Base-by-base conservation (phyloP, 2,797 vertebrate species). In the Semotilus atromaculatus region DNA sequence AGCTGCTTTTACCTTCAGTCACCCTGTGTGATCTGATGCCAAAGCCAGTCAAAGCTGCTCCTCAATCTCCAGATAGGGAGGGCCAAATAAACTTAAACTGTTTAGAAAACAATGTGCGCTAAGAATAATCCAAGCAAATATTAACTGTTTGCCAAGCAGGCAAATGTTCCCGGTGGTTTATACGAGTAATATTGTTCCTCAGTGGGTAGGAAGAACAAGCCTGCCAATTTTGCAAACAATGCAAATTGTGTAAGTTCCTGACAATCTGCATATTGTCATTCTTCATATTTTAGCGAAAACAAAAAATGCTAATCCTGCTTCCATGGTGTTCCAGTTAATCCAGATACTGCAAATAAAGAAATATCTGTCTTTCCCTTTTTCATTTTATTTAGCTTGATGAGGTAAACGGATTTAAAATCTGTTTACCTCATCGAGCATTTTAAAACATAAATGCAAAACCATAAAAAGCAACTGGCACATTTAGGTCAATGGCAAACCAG, bases 81-180 rank as follows among this genome's bases (percentile, higher is more conserved):
- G 14, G 14, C 1, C 1, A 60, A n/a, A 45, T 53, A 43, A 29
- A 62, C 67, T 34, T 36, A 66, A 79, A 86, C 43, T 66, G 64
- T 60, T 71, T 51, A 48, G 55, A 51, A 82, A 64, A 82, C 74
- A 82, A 64, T 76, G 70, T 62, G 13, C 16, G 43, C 38, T 58
- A 55, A 64, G 66, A 66, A 82, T 82, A 73, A 86, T 72, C 38
- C 55, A 38, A 45, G 73, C 72, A 82, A 67, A 80, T 82, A 84
- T 82, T 84, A 74, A 88, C 78, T 79, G 67, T 86, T 79, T 86
- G 81, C 55, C 58, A 86, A 64, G 67, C 85, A 79, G 75, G 34
- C 29, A 62, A 36, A 48, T 81, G 45, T 81, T 78, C 34, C 34
- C 10, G 18, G 43, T 23, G 67, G 53, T 81, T 86, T 77, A 83